Evolutionary conservation across 2,888 invertebrate genomes (phyloP), one percentile per base, ranked within the genome.

Genomic region (Anoncus sp.): DNA sequence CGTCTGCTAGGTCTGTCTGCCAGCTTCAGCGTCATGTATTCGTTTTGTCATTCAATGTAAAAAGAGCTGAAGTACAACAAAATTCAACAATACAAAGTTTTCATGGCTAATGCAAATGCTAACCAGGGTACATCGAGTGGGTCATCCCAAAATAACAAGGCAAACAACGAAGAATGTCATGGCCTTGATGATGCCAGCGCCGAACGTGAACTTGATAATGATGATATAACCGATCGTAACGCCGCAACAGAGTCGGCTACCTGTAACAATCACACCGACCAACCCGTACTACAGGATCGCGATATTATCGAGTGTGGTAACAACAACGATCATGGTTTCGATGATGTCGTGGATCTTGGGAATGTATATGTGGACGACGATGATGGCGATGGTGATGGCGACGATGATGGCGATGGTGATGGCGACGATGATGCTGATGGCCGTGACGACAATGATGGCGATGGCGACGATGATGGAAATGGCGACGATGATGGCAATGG

Each of bases 41-140:
- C n/a, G n/a, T n/a, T n/a, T n/a, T n/a, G n/a, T n/a, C n/a, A n/a
- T n/a, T n/a, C n/a, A n/a, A n/a, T n/a, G n/a, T n/a, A n/a, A n/a
- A n/a, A n/a, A n/a, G n/a, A n/a, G n/a, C n/a, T n/a, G n/a, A 65
- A 40, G 22, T 51, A 22, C 51, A 38, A 51, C 65, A 24, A 51
- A 38, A 65, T 40, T 51, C 14, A 59, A n/a, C n/a, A 65, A 40
- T 55, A 27, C 6, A 43, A 66, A 51, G 14, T 38, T 40, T 65
- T 53, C 14, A 38, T 51, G 51, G 5, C 40, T 22, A 65, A 65
- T 16, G 16, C 24, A 38, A 16, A 40, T 38, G 40, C 24, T 24
- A 22, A 51, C 51, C 38, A 65, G 38, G 51, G 51, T 51, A 51
- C 22, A 51, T 65, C 49, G 20, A 65, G 35, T 24, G 22, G 22